Evolutionary conservation across 2,113 vertebrate species (phyloP).

Genomic region (Xiphophorus hellerii): DNA sequence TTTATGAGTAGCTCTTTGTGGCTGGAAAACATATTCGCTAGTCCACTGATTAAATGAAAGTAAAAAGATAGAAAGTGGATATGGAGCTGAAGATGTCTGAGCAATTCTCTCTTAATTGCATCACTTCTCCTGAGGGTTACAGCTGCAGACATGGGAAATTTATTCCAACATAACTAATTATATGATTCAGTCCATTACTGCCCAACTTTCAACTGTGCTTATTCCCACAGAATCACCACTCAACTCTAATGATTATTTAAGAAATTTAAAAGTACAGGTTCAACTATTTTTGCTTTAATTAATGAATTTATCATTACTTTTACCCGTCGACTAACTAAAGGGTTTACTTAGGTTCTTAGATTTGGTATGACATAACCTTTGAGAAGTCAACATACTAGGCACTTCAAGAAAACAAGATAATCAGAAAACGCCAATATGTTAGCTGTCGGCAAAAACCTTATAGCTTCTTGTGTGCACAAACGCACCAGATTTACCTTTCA

Average conservation of each 20-base stretch:
- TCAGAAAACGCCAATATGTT: neutral
- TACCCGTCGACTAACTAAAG: neutral
- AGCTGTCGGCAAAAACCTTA: neutral
- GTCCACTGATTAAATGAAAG: neutral
- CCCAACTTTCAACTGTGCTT: neutral
- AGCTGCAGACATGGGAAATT: neutral
- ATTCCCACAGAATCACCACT: neutral
- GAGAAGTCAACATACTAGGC: neutral
- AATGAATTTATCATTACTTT: neutral
- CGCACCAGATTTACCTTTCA: too few relatives aligned
- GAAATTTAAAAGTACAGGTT: neutral
- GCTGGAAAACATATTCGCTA: neutral
- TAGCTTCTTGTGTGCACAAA: too few relatives aligned
- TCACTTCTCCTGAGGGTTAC: neutral
- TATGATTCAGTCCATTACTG: neutral
- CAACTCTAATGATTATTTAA: neutral
- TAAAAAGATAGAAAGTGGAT: neutral
- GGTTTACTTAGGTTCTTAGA: neutral
- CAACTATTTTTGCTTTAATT: neutral
- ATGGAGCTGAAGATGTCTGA: neutral
- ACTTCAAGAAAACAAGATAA: neutral
- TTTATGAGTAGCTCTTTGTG: neutral
- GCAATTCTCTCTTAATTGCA: neutral
- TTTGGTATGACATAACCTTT: neutral
- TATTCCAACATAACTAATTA: neutral